Percentiles rank a stretch among this genome's conserved stretches.
Conservation (phyloP, 1,140 invertebrate species). For the Goniozus legneri region DNA sequence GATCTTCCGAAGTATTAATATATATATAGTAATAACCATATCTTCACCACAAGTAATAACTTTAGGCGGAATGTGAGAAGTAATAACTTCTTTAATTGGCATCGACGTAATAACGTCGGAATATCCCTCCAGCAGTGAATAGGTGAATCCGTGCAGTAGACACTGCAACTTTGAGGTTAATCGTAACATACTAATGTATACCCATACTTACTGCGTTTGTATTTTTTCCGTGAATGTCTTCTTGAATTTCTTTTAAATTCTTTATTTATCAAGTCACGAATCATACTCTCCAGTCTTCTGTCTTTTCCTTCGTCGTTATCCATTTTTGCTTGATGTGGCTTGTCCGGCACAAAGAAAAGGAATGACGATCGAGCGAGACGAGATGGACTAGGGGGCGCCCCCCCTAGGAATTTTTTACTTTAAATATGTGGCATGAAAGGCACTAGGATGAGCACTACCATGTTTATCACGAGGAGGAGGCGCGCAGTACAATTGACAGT, state of each 20-base stretch:
- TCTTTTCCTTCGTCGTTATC: background rate
- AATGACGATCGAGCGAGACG: background rate
- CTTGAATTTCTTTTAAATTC: background rate
- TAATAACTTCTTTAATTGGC: too few relatives aligned
- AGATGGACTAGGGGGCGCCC: too few relatives aligned
- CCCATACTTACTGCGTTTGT: background rate
- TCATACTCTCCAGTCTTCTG: background rate
- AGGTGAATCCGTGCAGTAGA: too few relatives aligned
- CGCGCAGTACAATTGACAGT: background rate
- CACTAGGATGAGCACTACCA: background rate
- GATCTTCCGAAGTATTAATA: constrained; percentile 7
- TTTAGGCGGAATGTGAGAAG: too few relatives aligned
- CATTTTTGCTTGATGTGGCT: background rate
- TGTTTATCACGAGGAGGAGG: background rate
- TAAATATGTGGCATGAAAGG: background rate
- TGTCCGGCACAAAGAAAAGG: background rate
- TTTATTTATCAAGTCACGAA: background rate
- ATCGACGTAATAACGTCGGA: too few relatives aligned
- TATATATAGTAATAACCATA: constrained; percentile 13
- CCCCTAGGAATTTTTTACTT: background rate
- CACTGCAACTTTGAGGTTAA: too few relatives aligned
- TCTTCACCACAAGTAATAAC: constrained; percentile 39
- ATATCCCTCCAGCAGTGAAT: too few relatives aligned
- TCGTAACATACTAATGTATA: too few relatives aligned
- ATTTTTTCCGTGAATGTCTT: background rate